These are phyloP conservation scores for Ectemnius lituratus DNA, from an alignment of 2,888 invertebrate species.

Conservation along the genomic window DNA sequence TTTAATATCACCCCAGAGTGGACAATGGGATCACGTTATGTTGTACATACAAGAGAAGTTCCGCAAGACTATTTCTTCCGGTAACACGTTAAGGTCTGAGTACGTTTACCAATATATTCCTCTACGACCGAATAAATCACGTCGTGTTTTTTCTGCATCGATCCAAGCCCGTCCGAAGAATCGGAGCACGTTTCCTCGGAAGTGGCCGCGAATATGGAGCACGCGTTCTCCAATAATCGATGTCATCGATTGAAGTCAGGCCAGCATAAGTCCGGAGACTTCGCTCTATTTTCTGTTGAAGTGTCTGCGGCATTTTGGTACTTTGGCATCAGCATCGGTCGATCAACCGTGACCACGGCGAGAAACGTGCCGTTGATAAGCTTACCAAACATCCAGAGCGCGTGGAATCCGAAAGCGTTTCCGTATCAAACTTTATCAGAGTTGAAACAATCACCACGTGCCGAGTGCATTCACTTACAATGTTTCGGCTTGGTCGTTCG, in stretches of 20 bases:
- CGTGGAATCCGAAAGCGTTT: not conserved
- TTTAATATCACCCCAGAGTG: too few species aligned
- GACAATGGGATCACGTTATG: too few species aligned
- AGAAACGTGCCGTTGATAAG: not conserved
- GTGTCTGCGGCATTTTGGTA: not conserved
- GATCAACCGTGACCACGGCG: not conserved
- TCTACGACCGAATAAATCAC: too few species aligned
- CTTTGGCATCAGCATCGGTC: not conserved
- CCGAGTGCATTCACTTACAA: conserved; percentile 6
- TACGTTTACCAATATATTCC: too few species aligned
- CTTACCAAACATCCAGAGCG: not conserved
- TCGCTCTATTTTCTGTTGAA: not conserved
- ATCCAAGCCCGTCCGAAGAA: too few species aligned
- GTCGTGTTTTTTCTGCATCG: too few species aligned
- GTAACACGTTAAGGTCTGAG: too few species aligned
- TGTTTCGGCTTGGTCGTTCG: not conserved
- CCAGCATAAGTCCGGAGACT: not conserved
- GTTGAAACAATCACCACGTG: not conserved
- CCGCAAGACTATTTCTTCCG: too few species aligned
- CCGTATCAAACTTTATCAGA: not conserved
- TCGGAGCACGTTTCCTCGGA: not conserved
- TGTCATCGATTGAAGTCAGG: not conserved
- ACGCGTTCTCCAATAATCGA: conserved; percentile 2
- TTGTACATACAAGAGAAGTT: too few species aligned
- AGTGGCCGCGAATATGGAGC: conserved; percentile 9